A percentile compares a stretch with the other conserved stretches of the same genome.
Evolutionary conservation across 1,140 invertebrate species (phyloP).

Genomic region (Luehdorfia chinensis): DNA sequence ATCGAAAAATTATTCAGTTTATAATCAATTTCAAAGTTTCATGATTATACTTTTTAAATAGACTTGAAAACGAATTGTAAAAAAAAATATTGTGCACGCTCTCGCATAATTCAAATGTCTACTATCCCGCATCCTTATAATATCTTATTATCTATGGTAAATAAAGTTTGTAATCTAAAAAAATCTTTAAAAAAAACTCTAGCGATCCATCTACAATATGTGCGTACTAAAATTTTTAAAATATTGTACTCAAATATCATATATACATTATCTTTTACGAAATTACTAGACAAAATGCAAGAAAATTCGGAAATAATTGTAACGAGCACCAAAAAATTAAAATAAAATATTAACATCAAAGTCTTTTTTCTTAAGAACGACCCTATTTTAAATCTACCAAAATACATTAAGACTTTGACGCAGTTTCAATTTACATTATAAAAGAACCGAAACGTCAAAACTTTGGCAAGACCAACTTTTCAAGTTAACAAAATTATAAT

Average conservation of each 20-base stretch:
- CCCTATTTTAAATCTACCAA: constrained; percentile 8
- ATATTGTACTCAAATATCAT: constrained; percentile 32
- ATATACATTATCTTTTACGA: constrained; percentile 18
- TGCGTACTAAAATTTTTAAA: constrained; percentile 27
- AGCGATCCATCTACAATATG: constrained; percentile 29
- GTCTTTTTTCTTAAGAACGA: constrained; percentile 15
- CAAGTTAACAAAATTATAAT: constrained; percentile 23
- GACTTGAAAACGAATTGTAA: constrained; percentile 14
- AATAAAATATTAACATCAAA: constrained; percentile 20
- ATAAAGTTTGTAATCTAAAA: constrained; percentile 25
- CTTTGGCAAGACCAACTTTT: constrained; percentile 64
- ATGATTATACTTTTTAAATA: no score
- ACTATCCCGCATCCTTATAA: constrained; percentile 38
- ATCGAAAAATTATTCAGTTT: constrained; percentile 15
- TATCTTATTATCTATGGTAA: constrained; percentile 39
- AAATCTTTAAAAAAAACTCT: constrained; percentile 29
- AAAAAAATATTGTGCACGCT: constrained; percentile 31
- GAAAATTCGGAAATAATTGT: constrained; percentile 37
- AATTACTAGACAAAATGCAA: constrained; percentile 37
- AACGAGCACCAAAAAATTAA: constrained; percentile 40
- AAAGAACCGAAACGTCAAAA: constrained; percentile 26
- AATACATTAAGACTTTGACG: constrained; percentile 21
- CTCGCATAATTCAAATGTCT: constrained; percentile 29
- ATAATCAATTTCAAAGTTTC: no score
- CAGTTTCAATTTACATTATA: constrained; percentile 4